Evolutionary conservation across 1,140 invertebrate genomes (phyloP), one percentile per base, ranked within the genome.

Genomic region (Dryas iulia): DNA sequence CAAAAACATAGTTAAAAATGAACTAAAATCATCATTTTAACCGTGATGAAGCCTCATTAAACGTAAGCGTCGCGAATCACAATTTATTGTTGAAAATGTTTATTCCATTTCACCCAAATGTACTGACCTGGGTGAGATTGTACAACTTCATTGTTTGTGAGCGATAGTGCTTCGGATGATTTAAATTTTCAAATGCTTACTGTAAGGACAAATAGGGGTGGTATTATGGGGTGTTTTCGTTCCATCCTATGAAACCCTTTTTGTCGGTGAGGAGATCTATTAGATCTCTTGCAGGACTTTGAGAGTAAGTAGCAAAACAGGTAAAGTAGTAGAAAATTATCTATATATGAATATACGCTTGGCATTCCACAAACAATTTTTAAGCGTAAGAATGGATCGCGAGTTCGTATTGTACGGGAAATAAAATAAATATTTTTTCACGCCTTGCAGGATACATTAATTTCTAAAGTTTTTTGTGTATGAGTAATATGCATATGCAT

Each of bases 1-100:
- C 21, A 47, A 47, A 47, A 47, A 18, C 2, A 21, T 0, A 47
- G 6, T 0, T 21, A 21, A 47, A 47, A 47, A 18, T 47, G 0
- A 47, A 47, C 7, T 21, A 1, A 47, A 47, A 18, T 47, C 18
- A 14, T 10, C 3, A 10, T 47, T 47, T 47, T 7, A 47, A 47
- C 39, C 18, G 14, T 47, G 71, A 74, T 65, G 65, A 68, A 71
- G 68, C 72, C 68, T 74, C 72, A 71, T 74, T 74, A 71, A 74
- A 70, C 33, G 72, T 58, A 52, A 58, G 68, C 35, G 69, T 59
- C 28, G 60, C 64, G 65, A 74, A 74, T 71, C 71, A 61, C 64
- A 68, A 74, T 74, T 74, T 74, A 74, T 74, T 67, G 72, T 71
- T 52, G 53, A 67, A 58, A 53, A 23, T 59, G 57, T 53, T 21